Conservation (phyloP, 2,113 vertebrate genomes). For the Cyrtonyx montezumae region DNA sequence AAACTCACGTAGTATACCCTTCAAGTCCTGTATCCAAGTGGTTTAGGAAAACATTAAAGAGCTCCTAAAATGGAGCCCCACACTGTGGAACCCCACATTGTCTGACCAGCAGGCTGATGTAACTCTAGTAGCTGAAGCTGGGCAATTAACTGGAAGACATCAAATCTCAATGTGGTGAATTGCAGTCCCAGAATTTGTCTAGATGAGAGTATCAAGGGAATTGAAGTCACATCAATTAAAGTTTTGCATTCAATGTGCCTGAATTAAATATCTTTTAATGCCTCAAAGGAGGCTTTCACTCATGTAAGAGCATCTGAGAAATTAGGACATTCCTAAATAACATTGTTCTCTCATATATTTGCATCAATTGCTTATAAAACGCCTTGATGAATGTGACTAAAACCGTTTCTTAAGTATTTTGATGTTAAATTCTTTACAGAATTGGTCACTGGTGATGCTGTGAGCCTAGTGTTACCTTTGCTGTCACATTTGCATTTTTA, state of each 20-base stretch:
- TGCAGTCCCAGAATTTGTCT: not conserved
- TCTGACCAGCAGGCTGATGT: not conserved
- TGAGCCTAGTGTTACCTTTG: not conserved
- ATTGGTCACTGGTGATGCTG: not conserved
- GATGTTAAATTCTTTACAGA: not conserved
- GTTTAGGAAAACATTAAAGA: not conserved
- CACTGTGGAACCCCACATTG: not conserved
- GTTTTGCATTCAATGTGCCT: not conserved
- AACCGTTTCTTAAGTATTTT: not conserved
- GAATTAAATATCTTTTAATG: not conserved
- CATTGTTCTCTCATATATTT: not conserved
- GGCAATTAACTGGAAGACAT: not conserved
- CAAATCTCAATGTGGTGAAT: not conserved
- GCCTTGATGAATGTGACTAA: not conserved
- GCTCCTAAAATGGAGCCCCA: not conserved
- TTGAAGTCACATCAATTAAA: not conserved
- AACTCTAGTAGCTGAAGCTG: not conserved
- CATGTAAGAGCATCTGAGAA: not conserved
- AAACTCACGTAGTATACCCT: not conserved
- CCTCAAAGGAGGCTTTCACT: not conserved
- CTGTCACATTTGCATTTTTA: not conserved
- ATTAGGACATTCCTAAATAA: not conserved
- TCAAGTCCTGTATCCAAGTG: not conserved
- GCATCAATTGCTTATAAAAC: not conserved
- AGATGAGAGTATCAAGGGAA: not conserved